Evolutionary conservation across 2,888 invertebrate species (phyloP), one percentile per base, ranked within the genome.

Genomic region (Nephrocerus scutellatus): DNA sequence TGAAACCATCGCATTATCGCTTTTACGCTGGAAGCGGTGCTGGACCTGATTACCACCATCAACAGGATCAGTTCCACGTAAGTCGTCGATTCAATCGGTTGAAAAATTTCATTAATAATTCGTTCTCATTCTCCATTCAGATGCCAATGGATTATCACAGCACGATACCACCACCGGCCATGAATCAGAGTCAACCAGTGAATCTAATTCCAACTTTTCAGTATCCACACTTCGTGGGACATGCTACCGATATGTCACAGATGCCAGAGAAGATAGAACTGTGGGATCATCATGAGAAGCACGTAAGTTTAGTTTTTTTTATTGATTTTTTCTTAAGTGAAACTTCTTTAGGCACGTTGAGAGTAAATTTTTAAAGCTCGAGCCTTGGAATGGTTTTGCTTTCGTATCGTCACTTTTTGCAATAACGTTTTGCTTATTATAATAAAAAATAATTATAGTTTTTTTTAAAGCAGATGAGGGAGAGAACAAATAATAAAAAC

Each of bases 241-340:
- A 56, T 26, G 50, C 57, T n/a, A 55, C 55, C 23, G 59, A 62
- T 34, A 57, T 61, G 45, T 36, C 54, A 12, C 60, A 57, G 21
- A 56, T 66, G 55, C 58, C 63, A 19, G 66, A 67, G 15, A 67
- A 67, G 50, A 57, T 63, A 39, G 68, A 68, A 49, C 53, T 55
- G 41, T 68, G 68, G 68, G 68, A 68, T 51, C 68, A 67, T 51
- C 66, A 66, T 46, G 68, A 68, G 36, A 68, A 68, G 42, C 67
- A 66, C 51, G 68, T 68, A 53, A 60, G 62, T 56, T 14, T 13
- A 16, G 23, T 34, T 40, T 29, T 36, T 26, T 28, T 9, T 21
- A 36, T 10, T 8, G 13, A 16, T 30, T 30, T 30, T 15, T 14
- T 15, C 14, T 13, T n/a, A 10, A 32, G 10, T 10, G 5, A 12